Evolutionary conservation across 2,888 invertebrate genomes (phyloP).

Genomic region (Apamea crenata): DNA sequence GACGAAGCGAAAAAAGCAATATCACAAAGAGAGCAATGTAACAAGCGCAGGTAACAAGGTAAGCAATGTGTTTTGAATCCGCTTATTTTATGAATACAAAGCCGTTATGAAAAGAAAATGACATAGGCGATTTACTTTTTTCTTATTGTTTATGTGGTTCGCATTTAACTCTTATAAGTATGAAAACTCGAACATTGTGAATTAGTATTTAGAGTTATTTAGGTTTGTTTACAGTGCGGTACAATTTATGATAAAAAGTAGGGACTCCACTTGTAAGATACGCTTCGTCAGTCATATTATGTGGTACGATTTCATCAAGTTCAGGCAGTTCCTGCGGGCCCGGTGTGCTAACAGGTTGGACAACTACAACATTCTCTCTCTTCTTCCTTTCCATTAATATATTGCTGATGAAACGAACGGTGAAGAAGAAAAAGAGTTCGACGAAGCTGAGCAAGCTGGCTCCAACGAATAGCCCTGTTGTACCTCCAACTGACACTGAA

Average conservation of each 20-base stretch:
- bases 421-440: conserved; percentile 91
- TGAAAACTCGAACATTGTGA: not conserved
- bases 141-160: conserved; percentile 10
- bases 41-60: conserved; percentile 3
- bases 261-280: conserved; percentile 52
- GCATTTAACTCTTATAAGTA: not conserved
- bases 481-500: conserved; percentile 92
- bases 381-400: conserved; percentile 74
- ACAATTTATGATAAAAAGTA: conserved; percentile 9
- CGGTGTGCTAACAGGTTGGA: conserved; percentile 5
- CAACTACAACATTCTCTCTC: conserved; percentile 27
- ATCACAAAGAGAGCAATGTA: not conserved
- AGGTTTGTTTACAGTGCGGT: not conserved
- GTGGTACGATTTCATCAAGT: conserved; percentile 21
- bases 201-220: conserved; percentile 7
- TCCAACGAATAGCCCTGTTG: conserved; percentile 92
- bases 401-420: conserved; percentile 87
- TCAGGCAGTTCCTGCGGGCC: not conserved
- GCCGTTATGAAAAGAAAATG: not conserved
- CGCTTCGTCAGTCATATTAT: conserved; percentile 23
- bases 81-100: conserved; percentile 44
- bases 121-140: not conserved
- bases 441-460: conserved; percentile 92
- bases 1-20: conserved; percentile 32
- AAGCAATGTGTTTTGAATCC: conserved; percentile 27